These are phyloP conservation scores for Pterophyllum scalare DNA, from an alignment of 2,113 vertebrate species.

Conservation along the genomic window DNA sequence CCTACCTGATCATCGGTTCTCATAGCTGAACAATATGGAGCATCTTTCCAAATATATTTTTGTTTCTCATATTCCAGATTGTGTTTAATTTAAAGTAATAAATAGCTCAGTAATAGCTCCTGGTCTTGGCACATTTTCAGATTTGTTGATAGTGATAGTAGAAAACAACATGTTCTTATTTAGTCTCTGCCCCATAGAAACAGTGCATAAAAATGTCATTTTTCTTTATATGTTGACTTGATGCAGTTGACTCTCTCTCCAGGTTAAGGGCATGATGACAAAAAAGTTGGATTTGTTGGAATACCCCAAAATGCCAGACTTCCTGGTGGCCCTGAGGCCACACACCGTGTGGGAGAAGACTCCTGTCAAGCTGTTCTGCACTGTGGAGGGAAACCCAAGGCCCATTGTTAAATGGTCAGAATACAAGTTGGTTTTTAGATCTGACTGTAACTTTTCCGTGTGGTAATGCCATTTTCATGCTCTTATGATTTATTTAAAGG, in stretches of 20 bases:
- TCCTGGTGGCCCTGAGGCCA: slow-evolving; percentile 89
- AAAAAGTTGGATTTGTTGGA: slow-evolving; percentile 79
- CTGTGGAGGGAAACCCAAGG: slow-evolving; percentile 89
- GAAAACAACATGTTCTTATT: not conserved
- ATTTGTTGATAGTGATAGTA: not conserved
- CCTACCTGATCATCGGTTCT: too few relatives aligned
- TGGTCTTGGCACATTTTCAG: not conserved
- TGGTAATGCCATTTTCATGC: not conserved
- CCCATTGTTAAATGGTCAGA: slow-evolving; percentile 95
- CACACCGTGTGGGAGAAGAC: slow-evolving; percentile 96
- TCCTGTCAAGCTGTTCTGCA: slow-evolving; percentile 92
- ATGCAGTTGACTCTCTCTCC: not conserved
- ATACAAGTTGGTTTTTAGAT: not conserved
- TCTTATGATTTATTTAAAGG: not conserved
- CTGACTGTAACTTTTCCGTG: accelerated
- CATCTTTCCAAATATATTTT: not conserved
- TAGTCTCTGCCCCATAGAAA: not conserved
- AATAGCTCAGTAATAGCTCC: too few relatives aligned
- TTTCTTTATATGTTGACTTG: not conserved
- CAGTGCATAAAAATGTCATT: not conserved
- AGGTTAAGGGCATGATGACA: slow-evolving; percentile 85
- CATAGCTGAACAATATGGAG: not conserved
- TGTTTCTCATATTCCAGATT: too few relatives aligned
- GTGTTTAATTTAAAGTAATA: not conserved
- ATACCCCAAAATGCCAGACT: slow-evolving; percentile 88